Conservation (phyloP, 1,140 invertebrate species). For the Euwallacea similis region DNA sequence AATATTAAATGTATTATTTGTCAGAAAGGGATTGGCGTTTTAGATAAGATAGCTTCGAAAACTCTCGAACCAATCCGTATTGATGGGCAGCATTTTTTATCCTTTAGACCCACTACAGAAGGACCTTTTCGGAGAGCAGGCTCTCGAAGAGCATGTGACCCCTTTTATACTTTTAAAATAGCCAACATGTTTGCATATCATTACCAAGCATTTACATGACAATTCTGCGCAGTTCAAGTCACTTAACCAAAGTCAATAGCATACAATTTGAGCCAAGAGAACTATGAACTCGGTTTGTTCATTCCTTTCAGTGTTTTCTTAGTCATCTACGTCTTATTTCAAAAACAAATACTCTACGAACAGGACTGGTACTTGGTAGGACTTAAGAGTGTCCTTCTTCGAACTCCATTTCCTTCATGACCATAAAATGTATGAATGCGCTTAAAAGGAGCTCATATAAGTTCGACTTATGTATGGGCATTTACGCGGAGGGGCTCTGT, state of each 20-base stretch:
- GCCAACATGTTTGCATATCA: slow-evolving; percentile 19
- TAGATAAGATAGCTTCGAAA: slow-evolving; percentile 25
- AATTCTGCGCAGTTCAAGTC: slow-evolving; percentile 14
- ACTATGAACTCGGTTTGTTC: slow-evolving; percentile 2
- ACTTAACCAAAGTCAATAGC: slow-evolving; percentile 19
- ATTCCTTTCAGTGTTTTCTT: slow-evolving; percentile 11
- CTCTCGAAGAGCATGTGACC: slow-evolving; percentile 8
- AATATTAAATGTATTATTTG: slow-evolving; percentile 34
- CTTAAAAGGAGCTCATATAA: too few relatives aligned
- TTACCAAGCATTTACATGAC: slow-evolving; percentile 25
- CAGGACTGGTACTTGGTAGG: neutral
- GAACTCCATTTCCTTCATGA: slow-evolving; percentile 6
- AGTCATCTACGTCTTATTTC: slow-evolving; percentile 5
- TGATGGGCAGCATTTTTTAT: neutral
- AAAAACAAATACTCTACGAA: slow-evolving; percentile 10
- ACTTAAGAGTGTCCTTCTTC: slow-evolving; percentile 9
- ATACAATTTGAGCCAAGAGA: slow-evolving; percentile 7
- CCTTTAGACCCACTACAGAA: neutral
- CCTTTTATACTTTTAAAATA: slow-evolving; percentile 22
- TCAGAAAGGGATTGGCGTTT: slow-evolving; percentile 26
- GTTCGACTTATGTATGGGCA: too few relatives aligned
- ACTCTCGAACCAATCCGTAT: neutral
- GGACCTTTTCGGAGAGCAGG: neutral
- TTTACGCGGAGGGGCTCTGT: too few relatives aligned
- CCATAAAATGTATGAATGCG: neutral